phyloP scores from a whole-genome alignment of 2,113 vertebrate species.

The Plecturocebus donacophilus region DNA sequence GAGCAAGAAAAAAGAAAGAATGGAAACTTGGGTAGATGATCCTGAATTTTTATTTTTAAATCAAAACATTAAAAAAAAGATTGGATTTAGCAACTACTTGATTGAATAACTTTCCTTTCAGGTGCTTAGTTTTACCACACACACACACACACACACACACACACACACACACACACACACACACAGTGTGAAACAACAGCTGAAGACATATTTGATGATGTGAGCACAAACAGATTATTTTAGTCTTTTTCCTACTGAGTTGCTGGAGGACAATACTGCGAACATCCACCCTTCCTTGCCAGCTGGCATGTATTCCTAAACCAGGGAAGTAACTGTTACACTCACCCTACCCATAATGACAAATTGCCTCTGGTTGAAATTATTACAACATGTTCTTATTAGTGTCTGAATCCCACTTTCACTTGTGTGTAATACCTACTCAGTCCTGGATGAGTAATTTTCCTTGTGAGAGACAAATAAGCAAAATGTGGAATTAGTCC shows the following conservation, averaged over 20 bases:
- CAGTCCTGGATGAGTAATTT: constrained; percentile 63
- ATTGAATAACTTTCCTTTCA: constrained; percentile 31
- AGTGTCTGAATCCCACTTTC: constrained; percentile 37
- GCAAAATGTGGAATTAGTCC: constrained; percentile 60
- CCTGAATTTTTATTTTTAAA: constrained; percentile 33
- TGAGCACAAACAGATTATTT: constrained; percentile 12
- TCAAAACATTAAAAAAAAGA: neutral
- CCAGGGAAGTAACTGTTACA: constrained; percentile 41
- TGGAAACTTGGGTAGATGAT: neutral
- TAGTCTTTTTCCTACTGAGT: constrained; percentile 20
- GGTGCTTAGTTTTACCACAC: neutral
- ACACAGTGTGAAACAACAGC: neutral
- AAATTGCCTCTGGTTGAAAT: constrained; percentile 41
- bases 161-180: neutral
- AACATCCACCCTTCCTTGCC: constrained; percentile 30
- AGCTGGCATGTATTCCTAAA: constrained; percentile 51
- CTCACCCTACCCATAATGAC: constrained; percentile 41
- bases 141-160: too few relatives aligned
- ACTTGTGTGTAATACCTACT: constrained; percentile 50
- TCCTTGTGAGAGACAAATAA: constrained; percentile 52
- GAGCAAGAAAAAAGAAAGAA: neutral
- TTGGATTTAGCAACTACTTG: constrained; percentile 25
- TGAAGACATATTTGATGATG: constrained; percentile 10
- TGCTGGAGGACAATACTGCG: constrained; percentile 21
- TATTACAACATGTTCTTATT: constrained; percentile 29